Conservation (phyloP, 1,140 invertebrate genomes). For the Condylostylus longicornis region DNA sequence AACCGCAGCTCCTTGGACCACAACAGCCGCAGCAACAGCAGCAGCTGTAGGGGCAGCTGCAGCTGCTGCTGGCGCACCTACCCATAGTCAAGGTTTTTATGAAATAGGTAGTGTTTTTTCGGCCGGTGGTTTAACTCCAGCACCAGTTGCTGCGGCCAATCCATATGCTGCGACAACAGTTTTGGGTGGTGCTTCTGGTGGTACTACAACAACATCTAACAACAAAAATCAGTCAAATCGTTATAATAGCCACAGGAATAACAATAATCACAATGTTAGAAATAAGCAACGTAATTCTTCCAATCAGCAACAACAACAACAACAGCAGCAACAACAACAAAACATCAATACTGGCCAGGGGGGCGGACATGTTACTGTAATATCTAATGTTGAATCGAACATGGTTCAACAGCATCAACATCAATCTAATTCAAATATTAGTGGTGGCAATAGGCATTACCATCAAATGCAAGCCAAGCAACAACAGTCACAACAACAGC, state of each 20-base stretch:
- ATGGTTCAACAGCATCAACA: too few species aligned
- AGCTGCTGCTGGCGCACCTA: too few species aligned
- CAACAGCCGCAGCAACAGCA: constrained; percentile 22
- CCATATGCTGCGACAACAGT: too few species aligned
- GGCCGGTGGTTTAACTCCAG: constrained; percentile 57
- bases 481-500: constrained; percentile 1
- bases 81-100: constrained; percentile 44
- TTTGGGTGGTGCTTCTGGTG: constrained; percentile 19
- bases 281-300: constrained; percentile 18
- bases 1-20: constrained; percentile 17
- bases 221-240: not conserved
- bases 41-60: constrained; percentile 40
- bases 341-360: too few species aligned
- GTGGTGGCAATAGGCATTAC: too few species aligned
- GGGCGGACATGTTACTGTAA: constrained; percentile 20
- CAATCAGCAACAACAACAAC: constrained; percentile 10
- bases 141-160: constrained; percentile 43
- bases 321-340: constrained; percentile 16
- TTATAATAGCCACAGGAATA: constrained; percentile 16
- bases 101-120: constrained; percentile 56
- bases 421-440: too few species aligned
- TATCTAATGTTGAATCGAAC: too few species aligned
- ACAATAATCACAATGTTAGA: constrained; percentile 15
- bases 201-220: constrained; percentile 25
- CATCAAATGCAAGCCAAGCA: constrained; percentile 9